These are phyloP conservation scores for Botia almorhae DNA, from an alignment of 2,797 vertebrate species.

Conservation along the genomic window DNA sequence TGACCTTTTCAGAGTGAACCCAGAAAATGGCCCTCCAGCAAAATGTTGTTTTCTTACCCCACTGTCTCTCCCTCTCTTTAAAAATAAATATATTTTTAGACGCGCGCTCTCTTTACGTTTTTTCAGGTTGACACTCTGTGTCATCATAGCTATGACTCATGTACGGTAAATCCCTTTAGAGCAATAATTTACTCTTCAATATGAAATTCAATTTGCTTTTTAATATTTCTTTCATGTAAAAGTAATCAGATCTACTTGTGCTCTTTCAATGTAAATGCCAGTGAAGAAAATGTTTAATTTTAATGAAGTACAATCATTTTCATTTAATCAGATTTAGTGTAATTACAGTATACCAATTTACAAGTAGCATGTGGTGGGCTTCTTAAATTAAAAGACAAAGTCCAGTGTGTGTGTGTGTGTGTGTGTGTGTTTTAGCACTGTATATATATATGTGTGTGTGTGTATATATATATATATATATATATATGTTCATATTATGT, in stretches of 20 bases:
- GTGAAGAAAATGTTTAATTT: background rate
- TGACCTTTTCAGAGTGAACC: conserved; percentile 75
- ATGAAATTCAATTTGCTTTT: background rate
- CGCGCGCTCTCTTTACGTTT: background rate
- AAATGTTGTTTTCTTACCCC: conserved; percentile 53
- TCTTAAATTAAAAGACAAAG: background rate
- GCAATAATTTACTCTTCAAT: background rate
- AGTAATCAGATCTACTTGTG: background rate
- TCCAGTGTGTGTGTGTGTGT: no score
- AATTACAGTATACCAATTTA: background rate
- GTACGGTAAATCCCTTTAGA: background rate
- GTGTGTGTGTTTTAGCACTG: no score
- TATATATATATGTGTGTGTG: no score
- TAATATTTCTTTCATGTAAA: background rate
- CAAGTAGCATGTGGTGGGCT: background rate
- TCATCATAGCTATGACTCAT: background rate
- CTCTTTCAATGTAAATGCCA: background rate
- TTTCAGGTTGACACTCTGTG: background rate
- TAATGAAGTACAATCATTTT: background rate
- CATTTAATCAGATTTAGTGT: background rate
- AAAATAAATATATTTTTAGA: conserved; percentile 17
- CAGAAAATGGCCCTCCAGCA: conserved; percentile 71
- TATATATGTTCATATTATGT: no score
- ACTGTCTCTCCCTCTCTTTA: conserved; percentile 2
- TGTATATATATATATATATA: no score